Conservation (phyloP, 2,888 invertebrate genomes). For the Hedya salicella region DNA sequence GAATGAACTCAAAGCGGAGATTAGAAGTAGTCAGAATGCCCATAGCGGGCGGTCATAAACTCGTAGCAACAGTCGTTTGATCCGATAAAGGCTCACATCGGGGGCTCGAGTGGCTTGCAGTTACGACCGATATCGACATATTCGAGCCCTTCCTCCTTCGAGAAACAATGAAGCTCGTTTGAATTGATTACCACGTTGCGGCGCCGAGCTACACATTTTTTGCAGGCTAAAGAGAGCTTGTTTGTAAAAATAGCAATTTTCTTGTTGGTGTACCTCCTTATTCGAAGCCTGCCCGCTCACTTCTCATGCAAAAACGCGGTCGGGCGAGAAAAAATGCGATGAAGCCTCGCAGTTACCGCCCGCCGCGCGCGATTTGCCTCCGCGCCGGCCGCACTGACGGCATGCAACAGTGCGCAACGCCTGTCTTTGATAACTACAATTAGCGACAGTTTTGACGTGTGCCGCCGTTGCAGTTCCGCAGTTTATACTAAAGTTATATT, state of each 20-base stretch:
- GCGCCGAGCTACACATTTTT: conserved; percentile 66
- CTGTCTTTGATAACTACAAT: conserved; percentile 51
- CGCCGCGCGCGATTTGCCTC: conserved; percentile 62
- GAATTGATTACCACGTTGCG: conserved; percentile 70
- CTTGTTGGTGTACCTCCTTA: conserved; percentile 66
- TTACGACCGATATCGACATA: conserved; percentile 64
- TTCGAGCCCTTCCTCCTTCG: conserved; percentile 63
- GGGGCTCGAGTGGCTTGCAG: conserved; percentile 55
- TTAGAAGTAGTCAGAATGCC: conserved; percentile 66
- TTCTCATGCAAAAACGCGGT: conserved; percentile 64
- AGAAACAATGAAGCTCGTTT: conserved; percentile 72
- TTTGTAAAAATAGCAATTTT: conserved; percentile 76
- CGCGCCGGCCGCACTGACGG: conserved; percentile 54
- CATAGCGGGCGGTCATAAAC: conserved; percentile 66
- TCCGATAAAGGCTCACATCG: conserved; percentile 68
- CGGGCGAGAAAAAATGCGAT: conserved; percentile 60
- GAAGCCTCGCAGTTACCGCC: conserved; percentile 60
- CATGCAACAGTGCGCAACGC: conserved; percentile 52
- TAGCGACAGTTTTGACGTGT: conserved; percentile 37
- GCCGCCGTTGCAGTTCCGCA: not conserved
- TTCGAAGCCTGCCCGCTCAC: conserved; percentile 62
- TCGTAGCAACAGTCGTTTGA: conserved; percentile 66
- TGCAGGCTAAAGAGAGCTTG: conserved; percentile 66
- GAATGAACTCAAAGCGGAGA: conserved; percentile 58
- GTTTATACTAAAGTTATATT: not conserved